Conservation (phyloP, 2,888 invertebrate genomes). For the Dryocosmus kuriphilus region DNA sequence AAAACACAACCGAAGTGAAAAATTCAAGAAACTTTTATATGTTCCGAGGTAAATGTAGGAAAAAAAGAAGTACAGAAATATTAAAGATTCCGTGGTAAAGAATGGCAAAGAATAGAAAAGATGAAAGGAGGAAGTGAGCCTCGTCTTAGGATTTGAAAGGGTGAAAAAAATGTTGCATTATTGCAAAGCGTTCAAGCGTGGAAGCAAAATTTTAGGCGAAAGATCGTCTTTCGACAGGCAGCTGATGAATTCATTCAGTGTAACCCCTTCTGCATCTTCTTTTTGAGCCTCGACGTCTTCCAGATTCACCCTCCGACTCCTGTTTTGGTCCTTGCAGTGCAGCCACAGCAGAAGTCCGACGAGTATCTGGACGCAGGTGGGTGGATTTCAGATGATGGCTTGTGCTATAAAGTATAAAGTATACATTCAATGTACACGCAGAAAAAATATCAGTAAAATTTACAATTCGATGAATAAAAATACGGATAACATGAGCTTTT, state of each 20-base stretch:
- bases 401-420: constrained; percentile 1
- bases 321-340: constrained; percentile 6
- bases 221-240: constrained; percentile 27
- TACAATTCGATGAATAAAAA: too few relatives aligned
- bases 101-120: not conserved
- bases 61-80: not conserved
- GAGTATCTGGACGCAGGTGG: constrained; percentile 32
- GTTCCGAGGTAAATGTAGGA: not conserved
- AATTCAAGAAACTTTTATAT: not conserved
- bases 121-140: not conserved
- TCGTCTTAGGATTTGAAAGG: constrained; percentile 3
- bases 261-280: constrained; percentile 27
- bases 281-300: constrained; percentile 24
- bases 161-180: constrained; percentile 9
- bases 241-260: constrained; percentile 26
- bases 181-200: constrained; percentile 34
- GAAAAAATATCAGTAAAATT: too few relatives aligned
- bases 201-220: constrained; percentile 14
- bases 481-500: too few relatives aligned
- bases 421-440: not conserved
- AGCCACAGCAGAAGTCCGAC: constrained; percentile 23
- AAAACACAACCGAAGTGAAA: not conserved
- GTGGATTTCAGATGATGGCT: constrained; percentile 17
- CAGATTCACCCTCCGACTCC: constrained; percentile 24
- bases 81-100: not conserved